Base-by-base conservation (phyloP, 2,113 vertebrate species). In the Malurus elegans region DNA sequence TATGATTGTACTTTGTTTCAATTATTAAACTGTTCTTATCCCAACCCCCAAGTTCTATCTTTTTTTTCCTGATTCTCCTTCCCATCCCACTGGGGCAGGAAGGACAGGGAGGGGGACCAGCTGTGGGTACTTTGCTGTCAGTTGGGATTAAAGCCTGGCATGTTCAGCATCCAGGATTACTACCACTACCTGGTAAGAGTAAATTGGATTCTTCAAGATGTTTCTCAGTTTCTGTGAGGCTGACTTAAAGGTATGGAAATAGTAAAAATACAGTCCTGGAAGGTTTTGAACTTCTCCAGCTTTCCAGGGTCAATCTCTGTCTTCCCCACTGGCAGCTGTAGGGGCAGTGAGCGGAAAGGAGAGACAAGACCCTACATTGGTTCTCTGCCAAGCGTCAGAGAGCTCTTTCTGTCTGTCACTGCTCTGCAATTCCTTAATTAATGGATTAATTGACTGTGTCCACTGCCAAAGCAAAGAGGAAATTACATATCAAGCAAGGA, bases 311-410 rank as follows among this genome's bases (percentile, higher is more conserved):
- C 38, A 38, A 38, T 38, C 56, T 62, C 38, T 54, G 34, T 45
- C 38, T 76, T 17, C 32, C 13, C 8, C 28, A 18, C 36, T 40
- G 62, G 58, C 18, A 87, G 56, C 47, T 67, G n/a, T 3, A 66
- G 23, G 29, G 47, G 25, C 34, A 87, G 29, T 34, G 25, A 81
- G 38, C 14, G 36, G 60, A 57, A 91, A 81, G 58, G 54, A 64
- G 34, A 88, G 20, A 40, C 1, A 4, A 48, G 19, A 54, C 5
- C 32, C 8, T 9, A 6, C 31, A 40, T 0, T 1, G 2, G 47
- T 40, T 76, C 31, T 91, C 64, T 71, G 72, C 51, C 34, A 38
- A 84, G 9, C 42, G 16, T 25, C 56, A 73, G 31, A 72, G 69
- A 79, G 53, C n/a, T 69, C 53, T 26, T 76, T 79, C 18, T 64